A percentile compares a stretch with the other conserved stretches of the same genome.
phyloP scores from a whole-genome alignment of 2,113 vertebrate species.

The Ondatra zibethicus region DNA sequence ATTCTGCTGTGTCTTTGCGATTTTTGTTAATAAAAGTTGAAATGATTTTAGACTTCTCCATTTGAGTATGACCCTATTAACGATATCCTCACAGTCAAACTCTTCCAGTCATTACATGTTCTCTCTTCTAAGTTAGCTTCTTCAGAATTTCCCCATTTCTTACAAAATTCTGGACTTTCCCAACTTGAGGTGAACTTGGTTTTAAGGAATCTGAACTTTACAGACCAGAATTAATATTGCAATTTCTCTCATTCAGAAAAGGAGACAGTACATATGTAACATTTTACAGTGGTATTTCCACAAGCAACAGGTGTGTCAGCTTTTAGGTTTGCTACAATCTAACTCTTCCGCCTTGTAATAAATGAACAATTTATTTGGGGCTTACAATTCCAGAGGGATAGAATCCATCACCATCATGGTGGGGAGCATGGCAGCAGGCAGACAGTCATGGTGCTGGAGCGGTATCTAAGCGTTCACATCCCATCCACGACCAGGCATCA shows the following conservation, averaged over 20 bases:
- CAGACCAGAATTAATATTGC: neutral
- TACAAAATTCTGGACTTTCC: neutral
- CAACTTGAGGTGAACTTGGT: neutral
- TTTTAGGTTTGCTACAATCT: neutral
- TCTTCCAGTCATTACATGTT: neutral
- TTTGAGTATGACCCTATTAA: neutral
- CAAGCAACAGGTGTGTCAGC: neutral
- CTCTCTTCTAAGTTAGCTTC: neutral
- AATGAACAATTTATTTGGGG: neutral
- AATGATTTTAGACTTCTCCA: neutral
- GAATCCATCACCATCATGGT: neutral
- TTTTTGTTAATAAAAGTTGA: neutral
- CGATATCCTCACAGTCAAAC: neutral
- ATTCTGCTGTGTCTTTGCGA: neutral
- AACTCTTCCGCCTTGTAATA: neutral
- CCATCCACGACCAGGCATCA: too few species aligned
- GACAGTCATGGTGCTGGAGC: neutral
- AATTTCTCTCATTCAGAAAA: neutral
- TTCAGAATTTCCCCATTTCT: neutral
- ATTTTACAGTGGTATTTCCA: neutral
- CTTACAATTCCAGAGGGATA: neutral
- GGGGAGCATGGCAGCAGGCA: neutral
- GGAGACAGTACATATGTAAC: neutral
- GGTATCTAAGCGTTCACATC: rapidly evolving
- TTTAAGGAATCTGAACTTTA: neutral